Conservation (phyloP, 2,888 invertebrate genomes). For the Drosophila vallismaia region DNA sequence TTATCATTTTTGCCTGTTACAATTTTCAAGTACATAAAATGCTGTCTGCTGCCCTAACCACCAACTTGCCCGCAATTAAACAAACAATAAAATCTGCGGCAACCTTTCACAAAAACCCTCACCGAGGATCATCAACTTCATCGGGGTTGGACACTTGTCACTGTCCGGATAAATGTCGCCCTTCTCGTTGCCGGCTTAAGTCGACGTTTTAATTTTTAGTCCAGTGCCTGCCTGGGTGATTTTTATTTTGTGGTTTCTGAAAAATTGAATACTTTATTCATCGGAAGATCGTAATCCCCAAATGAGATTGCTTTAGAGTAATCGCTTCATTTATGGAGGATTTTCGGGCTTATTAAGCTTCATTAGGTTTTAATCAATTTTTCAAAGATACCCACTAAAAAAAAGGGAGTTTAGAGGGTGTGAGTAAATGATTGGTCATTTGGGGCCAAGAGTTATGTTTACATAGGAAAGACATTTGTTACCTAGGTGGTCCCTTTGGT, state of each 20-base stretch:
- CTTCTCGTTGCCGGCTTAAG: slow-evolving; percentile 57
- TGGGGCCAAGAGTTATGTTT: slow-evolving; percentile 58
- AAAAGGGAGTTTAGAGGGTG: background rate
- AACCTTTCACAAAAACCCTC: slow-evolving; percentile 14
- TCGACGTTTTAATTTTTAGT: slow-evolving; percentile 80
- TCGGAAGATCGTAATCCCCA: slow-evolving; percentile 61
- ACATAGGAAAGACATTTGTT: slow-evolving; percentile 44
- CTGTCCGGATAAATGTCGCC: slow-evolving; percentile 75
- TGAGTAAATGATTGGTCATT: slow-evolving; percentile 43
- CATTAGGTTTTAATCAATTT: slow-evolving; percentile 77
- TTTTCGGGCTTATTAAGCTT: slow-evolving; percentile 73
- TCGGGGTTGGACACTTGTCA: slow-evolving; percentile 67
- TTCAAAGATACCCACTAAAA: slow-evolving; percentile 29
- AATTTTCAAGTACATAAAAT: slow-evolving; percentile 70
- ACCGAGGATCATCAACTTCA: slow-evolving; percentile 28
- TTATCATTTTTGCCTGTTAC: slow-evolving; percentile 73
- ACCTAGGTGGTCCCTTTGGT: slow-evolving; percentile 62
- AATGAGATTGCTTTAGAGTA: slow-evolving; percentile 49
- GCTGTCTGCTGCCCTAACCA: slow-evolving; percentile 40
- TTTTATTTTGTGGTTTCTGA: slow-evolving; percentile 41
- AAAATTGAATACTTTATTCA: slow-evolving; percentile 56
- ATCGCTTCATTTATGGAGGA: slow-evolving; percentile 74
- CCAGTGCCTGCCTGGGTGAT: slow-evolving; percentile 48
- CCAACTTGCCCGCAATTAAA: slow-evolving; percentile 73
- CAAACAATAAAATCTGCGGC: slow-evolving; percentile 67